Evolutionary conservation across 2,888 invertebrate species (phyloP).

Genomic region (Adelphocoris suturalis): DNA sequence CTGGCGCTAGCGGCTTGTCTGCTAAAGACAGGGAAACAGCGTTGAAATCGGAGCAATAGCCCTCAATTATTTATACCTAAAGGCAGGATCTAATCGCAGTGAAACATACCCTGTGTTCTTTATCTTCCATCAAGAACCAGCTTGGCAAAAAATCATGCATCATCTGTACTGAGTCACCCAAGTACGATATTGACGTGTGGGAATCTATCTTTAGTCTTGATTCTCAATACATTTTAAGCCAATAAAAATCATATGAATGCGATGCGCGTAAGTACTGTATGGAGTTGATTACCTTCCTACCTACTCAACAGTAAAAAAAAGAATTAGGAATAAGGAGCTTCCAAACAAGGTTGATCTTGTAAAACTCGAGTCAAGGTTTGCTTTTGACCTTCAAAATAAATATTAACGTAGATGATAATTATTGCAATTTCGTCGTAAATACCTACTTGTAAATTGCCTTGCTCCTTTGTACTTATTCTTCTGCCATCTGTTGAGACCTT

Average conservation of each 20-base stretch:
- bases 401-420: too few species aligned
- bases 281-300: background rate
- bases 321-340: background rate
- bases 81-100: too few species aligned
- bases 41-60: too few species aligned
- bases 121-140: too few species aligned
- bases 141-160: too few species aligned
- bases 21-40: too few species aligned
- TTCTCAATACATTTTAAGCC: background rate
- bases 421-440: background rate
- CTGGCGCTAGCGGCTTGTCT: too few species aligned
- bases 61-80: too few species aligned
- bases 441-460: background rate
- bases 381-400: too few species aligned
- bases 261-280: background rate
- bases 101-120: too few species aligned
- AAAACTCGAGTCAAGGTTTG: too few species aligned
- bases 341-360: background rate
- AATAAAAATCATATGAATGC: background rate
- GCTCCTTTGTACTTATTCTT: conserved; percentile 21
- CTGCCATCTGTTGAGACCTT: background rate
- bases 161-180: too few species aligned
- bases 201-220: background rate
- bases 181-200: background rate
- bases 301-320: background rate